Conservation (phyloP, 2,797 vertebrate species). For the Sternarchorhynchus goeldii region DNA sequence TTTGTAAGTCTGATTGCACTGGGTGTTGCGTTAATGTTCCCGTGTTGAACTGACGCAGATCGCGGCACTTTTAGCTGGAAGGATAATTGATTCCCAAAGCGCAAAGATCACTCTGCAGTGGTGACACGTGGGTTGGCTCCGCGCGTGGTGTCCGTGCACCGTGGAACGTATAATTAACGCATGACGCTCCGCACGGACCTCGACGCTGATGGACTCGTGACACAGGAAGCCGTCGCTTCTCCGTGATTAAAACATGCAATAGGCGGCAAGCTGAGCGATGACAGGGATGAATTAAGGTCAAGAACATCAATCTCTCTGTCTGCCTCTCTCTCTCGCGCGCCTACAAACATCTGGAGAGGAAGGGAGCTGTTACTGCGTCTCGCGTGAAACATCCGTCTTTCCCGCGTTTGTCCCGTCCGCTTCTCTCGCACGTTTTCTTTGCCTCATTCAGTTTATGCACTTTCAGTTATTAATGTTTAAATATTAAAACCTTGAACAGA, state of each 20-base stretch:
- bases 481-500: too few relatives aligned
- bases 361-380: constrained; percentile 20
- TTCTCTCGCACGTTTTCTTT: background rate
- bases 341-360: constrained; percentile 34
- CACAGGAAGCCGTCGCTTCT: constrained; percentile 32
- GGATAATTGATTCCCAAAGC: too few relatives aligned
- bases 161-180: background rate
- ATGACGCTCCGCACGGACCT: constrained; percentile 16
- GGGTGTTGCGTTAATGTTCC: too few relatives aligned
- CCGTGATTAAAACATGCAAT: constrained; percentile 44
- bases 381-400: constrained; percentile 19
- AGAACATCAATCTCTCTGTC: constrained; percentile 33
- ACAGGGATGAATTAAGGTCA: constrained; percentile 14
- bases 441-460: background rate
- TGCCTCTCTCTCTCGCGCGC: constrained; percentile 11
- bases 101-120: too few relatives aligned
- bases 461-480: background rate
- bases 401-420: too few relatives aligned
- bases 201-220: constrained; percentile 41
- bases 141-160: background rate
- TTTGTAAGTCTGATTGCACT: too few relatives aligned
- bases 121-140: too few relatives aligned
- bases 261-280: constrained; percentile 38
- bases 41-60: too few relatives aligned
- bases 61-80: too few relatives aligned